Conservation (phyloP, 30 jellyfish, hydroid and myxozoan species). For the Aurelia sp. region DNA sequence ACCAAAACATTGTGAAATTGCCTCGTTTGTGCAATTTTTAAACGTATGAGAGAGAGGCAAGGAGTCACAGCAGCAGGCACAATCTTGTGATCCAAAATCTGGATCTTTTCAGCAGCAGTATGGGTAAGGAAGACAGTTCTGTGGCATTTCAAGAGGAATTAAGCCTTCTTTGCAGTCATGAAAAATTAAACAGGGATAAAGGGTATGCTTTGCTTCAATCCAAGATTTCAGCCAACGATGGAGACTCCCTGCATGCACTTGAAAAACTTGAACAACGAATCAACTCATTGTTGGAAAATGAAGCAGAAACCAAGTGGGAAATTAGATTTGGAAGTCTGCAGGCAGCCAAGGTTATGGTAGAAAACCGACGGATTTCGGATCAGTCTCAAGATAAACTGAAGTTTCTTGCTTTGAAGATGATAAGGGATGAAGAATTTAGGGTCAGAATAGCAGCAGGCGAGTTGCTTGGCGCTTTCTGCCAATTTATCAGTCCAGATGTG, state of each 20-base stretch:
- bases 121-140: slow-evolving; percentile 24
- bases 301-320: slow-evolving; percentile 79
- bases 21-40: no score
- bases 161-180: slow-evolving; percentile 86
- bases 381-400: slow-evolving; percentile 30
- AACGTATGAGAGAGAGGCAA: no score
- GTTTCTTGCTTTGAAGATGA: slow-evolving; percentile 34
- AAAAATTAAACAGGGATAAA: slow-evolving; percentile 88
- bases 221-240: slow-evolving; percentile 17
- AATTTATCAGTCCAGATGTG: slow-evolving; percentile 59
- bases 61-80: no score
- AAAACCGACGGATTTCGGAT: slow-evolving; percentile 13
- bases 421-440: slow-evolving; percentile 87
- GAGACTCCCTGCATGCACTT: background rate
- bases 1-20: no score
- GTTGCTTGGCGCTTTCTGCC: slow-evolving; percentile 89
- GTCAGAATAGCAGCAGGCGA: slow-evolving; percentile 97
- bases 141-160: slow-evolving; percentile 50
- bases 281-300: background rate
- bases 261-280: slow-evolving; percentile 33
- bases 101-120: background rate
- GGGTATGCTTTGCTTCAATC: slow-evolving; percentile 62
- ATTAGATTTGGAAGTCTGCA: slow-evolving; percentile 76
- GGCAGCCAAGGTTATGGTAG: slow-evolving; percentile 74
- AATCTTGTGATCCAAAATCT: no score